Conservation (phyloP, 1,140 invertebrate species). For the Lepidotrigona ventralis region DNA sequence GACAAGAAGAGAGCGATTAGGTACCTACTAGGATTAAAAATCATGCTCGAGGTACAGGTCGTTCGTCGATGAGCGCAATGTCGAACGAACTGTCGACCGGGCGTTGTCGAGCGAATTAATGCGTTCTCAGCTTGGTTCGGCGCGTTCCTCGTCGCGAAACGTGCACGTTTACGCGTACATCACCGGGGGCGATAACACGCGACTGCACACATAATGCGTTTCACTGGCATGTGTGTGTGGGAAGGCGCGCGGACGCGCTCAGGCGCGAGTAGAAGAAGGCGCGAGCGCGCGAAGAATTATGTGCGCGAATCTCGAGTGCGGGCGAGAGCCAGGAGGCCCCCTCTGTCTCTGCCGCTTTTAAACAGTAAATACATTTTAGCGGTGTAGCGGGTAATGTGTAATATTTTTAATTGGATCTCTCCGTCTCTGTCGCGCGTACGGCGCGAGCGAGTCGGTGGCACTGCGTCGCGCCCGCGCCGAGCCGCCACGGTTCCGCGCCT, state of each 20-base stretch:
- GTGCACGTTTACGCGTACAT: neutral
- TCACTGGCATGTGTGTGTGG: neutral
- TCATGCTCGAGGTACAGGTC: neutral
- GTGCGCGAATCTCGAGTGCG: conserved; percentile 17
- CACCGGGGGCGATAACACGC: conserved; percentile 32
- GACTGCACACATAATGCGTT: conserved; percentile 24
- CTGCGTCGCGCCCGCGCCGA: neutral
- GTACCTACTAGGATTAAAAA: neutral
- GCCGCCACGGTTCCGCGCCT: conserved; percentile 15
- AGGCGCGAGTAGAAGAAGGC: conserved; percentile 20
- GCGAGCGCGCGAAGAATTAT: conserved; percentile 12
- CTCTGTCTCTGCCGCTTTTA: conserved; percentile 69
- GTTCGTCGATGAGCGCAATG: neutral
- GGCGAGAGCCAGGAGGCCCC: conserved; percentile 43
- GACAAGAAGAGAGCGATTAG: neutral
- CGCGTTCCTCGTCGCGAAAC: neutral
- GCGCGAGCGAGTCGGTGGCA: neutral
- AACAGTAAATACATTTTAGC: conserved; percentile 78
- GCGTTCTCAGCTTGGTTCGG: neutral
- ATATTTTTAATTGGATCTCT: conserved; percentile 80
- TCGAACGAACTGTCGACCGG: neutral
- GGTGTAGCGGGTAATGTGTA: conserved; percentile 76
- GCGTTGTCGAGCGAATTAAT: conserved; percentile 19
- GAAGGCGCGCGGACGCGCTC: neutral
- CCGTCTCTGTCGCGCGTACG: conserved; percentile 55